These are phyloP conservation scores for Sebastes umbrosus DNA, from an alignment of 2,797 vertebrate species.

Conservation along the genomic window DNA sequence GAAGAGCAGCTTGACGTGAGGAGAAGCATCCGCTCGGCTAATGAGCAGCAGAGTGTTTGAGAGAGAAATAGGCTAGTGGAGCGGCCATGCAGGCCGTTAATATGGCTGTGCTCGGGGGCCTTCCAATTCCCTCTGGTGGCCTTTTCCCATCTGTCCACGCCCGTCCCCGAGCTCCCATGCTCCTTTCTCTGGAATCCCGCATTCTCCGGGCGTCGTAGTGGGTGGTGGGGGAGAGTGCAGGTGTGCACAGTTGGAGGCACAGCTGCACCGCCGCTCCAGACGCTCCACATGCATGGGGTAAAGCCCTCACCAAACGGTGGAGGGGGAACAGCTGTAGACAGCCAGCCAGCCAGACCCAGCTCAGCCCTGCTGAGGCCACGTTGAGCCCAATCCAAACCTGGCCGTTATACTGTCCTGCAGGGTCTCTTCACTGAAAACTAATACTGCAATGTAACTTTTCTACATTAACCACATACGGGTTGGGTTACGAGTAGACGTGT, in stretches of 20 bases:
- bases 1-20: conserved; percentile 65
- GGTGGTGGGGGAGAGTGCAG: conserved; percentile 75
- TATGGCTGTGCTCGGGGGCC: conserved; percentile 25
- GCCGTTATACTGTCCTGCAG: conserved; percentile 7
- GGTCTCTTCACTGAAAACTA: conserved; percentile 12
- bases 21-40: conserved; percentile 65
- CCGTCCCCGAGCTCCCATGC: conserved; percentile 42
- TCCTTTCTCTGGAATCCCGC: conserved; percentile 56
- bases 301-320: conserved; percentile 70
- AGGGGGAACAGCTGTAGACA: conserved; percentile 81
- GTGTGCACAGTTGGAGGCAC: conserved; percentile 81
- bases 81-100: conserved; percentile 42
- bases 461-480: neutral
- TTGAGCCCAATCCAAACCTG: conserved; percentile 27
- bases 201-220: conserved; percentile 65
- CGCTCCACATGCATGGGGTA: conserved; percentile 66
- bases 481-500: neutral
- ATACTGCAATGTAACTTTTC: conserved; percentile 15
- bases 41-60: conserved; percentile 73
- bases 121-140: conserved; percentile 24
- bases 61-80: conserved; percentile 52
- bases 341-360: conserved; percentile 60
- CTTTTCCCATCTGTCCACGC: conserved; percentile 52
- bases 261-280: conserved; percentile 78
- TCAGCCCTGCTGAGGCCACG: conserved; percentile 31